Evolutionary conservation across 2,797 vertebrate genomes (phyloP).

Genomic region (Atherinosoma microstoma): DNA sequence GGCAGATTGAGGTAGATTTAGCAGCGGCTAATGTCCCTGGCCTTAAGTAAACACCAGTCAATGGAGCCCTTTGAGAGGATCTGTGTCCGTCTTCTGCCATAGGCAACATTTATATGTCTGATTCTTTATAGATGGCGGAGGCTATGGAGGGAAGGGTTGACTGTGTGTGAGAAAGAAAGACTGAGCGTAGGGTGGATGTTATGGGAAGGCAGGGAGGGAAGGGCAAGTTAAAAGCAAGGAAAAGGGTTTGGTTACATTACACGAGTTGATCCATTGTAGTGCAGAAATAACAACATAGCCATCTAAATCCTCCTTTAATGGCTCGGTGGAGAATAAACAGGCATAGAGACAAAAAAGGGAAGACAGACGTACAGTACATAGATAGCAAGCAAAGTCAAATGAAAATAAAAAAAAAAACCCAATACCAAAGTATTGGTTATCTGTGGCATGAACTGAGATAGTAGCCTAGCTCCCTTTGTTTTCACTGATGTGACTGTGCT

Average conservation of each 20-base stretch:
- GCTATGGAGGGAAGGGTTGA: slow-evolving; percentile 33
- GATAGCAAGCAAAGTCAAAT: slow-evolving; percentile 67
- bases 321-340: slow-evolving; percentile 73
- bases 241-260: slow-evolving; percentile 83
- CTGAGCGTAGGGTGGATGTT: slow-evolving; percentile 34
- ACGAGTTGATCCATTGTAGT: slow-evolving; percentile 73
- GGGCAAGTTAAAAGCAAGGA: slow-evolving; percentile 69
- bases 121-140: slow-evolving; percentile 69
- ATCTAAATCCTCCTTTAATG: slow-evolving; percentile 74
- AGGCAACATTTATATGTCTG: slow-evolving; percentile 61
- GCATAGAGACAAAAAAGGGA: slow-evolving; percentile 67
- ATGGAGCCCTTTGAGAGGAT: slow-evolving; percentile 73
- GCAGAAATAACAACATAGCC: slow-evolving; percentile 74
- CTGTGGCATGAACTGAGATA: slow-evolving; percentile 38
- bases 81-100: slow-evolving; percentile 52
- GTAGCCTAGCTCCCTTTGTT: slow-evolving; percentile 45
- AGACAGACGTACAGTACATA: slow-evolving; percentile 80
- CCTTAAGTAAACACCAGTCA: slow-evolving; percentile 76
- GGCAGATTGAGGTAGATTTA: slow-evolving; percentile 68
- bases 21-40: slow-evolving; percentile 66
- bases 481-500: slow-evolving; percentile 52
- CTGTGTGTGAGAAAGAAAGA: slow-evolving; percentile 31
- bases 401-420: slow-evolving; percentile 13
- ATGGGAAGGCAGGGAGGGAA: slow-evolving; percentile 27
- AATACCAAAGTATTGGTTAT: slow-evolving; percentile 56